phyloP scores from a whole-genome alignment of 2,797 vertebrate genomes.

The Capromys pilorides region DNA sequence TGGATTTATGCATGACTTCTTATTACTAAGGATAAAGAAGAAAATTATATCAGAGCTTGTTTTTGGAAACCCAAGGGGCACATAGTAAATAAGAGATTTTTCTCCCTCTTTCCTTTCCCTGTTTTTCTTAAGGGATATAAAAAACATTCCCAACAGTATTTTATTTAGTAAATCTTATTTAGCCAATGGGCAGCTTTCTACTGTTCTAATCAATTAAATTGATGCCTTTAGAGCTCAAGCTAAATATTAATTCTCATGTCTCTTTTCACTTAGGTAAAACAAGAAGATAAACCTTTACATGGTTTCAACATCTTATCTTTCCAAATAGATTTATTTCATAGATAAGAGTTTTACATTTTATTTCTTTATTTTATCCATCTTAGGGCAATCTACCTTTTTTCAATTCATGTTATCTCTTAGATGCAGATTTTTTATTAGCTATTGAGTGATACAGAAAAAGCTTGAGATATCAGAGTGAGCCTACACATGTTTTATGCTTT shows the following conservation, averaged over 20 bases:
- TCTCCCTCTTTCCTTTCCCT: not conserved
- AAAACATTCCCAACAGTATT: not conserved
- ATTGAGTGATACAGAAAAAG: constrained; percentile 3
- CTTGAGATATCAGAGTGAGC: not conserved
- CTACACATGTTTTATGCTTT: not conserved
- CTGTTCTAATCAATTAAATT: constrained; percentile 47
- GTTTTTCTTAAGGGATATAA: not conserved
- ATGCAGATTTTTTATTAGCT: not conserved
- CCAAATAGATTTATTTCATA: not conserved
- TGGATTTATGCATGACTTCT: constrained; percentile 26
- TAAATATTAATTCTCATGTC: constrained; percentile 13
- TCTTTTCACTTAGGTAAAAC: constrained; percentile 32
- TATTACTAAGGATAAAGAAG: constrained; percentile 3
- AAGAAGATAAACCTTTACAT: not conserved
- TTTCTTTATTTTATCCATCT: not conserved
- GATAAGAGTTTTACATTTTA: not conserved
- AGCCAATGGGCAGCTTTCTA: not conserved
- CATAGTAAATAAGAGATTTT: not conserved
- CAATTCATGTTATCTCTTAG: not conserved
- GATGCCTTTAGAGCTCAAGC: constrained; percentile 44
- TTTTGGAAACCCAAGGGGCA: constrained; percentile 14
- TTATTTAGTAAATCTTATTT: constrained; percentile 60
- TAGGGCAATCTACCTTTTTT: not conserved
- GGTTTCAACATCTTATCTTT: not conserved
- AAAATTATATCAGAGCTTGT: constrained; percentile 15